phyloP scores from a whole-genome alignment of 2,888 invertebrate genomes.

The Philhelius pedissequus region DNA sequence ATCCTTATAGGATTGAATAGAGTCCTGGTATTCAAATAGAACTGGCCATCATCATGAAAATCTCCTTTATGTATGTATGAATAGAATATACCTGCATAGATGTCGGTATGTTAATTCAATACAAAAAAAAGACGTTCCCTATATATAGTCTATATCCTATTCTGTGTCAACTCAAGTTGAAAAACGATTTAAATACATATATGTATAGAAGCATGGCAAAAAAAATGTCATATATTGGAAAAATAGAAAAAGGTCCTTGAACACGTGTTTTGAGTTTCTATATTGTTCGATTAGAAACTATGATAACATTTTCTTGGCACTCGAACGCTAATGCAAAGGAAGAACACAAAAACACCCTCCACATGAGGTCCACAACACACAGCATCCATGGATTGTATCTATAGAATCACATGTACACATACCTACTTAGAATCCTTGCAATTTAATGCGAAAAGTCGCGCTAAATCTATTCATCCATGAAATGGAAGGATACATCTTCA shows the following conservation, averaged over 20 bases:
- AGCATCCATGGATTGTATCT: not conserved
- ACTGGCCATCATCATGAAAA: not conserved
- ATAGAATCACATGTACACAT: not conserved
- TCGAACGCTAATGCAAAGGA: not conserved
- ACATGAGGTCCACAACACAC: not conserved
- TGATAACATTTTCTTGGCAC: conserved; percentile 31
- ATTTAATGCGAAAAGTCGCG: conserved; percentile 29
- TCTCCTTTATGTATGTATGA: not conserved
- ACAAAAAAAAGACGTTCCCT: not conserved
- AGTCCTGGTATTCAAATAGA: not conserved
- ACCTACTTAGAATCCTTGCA: not conserved
- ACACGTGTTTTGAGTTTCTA: conserved; percentile 9
- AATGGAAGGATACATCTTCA: conserved; percentile 31
- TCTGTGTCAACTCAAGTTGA: not conserved
- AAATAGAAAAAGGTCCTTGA: not conserved
- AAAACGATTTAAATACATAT: not conserved
- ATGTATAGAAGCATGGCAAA: no score
- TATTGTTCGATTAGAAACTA: conserved; percentile 1
- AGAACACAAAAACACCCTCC: conserved; percentile 1
- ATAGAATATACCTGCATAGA: not conserved
- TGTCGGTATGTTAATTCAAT: not conserved
- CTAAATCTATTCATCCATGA: conserved; percentile 42
- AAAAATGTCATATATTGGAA: not conserved
- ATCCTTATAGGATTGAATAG: conserved; percentile 13
- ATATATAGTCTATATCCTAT: not conserved